Conservation (phyloP, 1,140 invertebrate species). For the Tetramorium simillimum region DNA sequence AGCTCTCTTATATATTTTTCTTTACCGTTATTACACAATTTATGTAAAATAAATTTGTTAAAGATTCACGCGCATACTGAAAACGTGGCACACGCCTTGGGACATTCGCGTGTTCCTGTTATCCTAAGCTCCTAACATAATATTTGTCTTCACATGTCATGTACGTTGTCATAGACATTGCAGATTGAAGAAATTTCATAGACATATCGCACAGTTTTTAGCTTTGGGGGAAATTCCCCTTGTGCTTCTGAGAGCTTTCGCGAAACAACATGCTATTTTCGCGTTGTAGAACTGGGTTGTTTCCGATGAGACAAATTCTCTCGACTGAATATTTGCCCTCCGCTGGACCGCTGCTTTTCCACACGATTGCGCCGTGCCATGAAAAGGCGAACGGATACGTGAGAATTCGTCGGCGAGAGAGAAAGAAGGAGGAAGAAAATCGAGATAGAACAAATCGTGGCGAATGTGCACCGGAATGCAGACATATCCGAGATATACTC, state of each 20-base stretch:
- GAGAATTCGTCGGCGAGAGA: conserved; percentile 30
- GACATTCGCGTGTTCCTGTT: background rate
- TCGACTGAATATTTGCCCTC: conserved; percentile 54
- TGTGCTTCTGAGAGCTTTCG: background rate
- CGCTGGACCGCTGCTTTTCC: conserved; percentile 52
- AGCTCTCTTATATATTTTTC: no score
- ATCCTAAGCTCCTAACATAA: background rate
- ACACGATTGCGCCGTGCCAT: conserved; percentile 45
- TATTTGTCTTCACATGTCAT: background rate
- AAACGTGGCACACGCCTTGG: background rate
- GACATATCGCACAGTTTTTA: conserved; percentile 14
- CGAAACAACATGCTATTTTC: conserved; percentile 22
- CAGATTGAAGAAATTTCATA: background rate
- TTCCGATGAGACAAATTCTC: conserved; percentile 58
- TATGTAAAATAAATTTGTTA: conserved; percentile 12
- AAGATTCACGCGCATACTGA: background rate
- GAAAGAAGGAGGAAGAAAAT: background rate
- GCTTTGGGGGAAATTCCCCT: background rate
- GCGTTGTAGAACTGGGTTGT: conserved; percentile 45
- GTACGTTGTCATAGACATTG: no score
- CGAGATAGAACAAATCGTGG: conserved; percentile 56
- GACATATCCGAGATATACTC: conserved; percentile 55
- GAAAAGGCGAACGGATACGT: conserved; percentile 39
- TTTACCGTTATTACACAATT: background rate
- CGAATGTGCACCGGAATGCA: conserved; percentile 50